phyloP scores from a whole-genome alignment of 2,113 vertebrate genomes.

The Cichladusa arquata region DNA sequence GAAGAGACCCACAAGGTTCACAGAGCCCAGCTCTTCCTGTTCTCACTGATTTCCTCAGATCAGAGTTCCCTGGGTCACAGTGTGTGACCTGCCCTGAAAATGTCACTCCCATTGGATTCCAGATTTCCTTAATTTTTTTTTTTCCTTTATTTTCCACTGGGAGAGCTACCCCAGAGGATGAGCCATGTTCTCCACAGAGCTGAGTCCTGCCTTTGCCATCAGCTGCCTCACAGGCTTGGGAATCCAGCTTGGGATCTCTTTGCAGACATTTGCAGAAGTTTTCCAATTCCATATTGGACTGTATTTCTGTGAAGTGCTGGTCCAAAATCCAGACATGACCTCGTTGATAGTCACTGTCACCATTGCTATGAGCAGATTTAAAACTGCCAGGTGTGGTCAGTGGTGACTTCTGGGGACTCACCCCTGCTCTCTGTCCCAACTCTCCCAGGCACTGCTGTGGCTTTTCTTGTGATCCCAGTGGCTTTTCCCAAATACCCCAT shows the following conservation, averaged over 20 bases:
- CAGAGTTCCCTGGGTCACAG: background rate
- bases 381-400: background rate
- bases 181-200: background rate
- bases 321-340: background rate
- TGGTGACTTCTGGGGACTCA: background rate
- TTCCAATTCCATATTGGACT: background rate
- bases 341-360: background rate
- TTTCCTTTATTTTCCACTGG: background rate
- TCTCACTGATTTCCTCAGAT: background rate
- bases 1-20: background rate
- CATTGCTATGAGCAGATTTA: background rate
- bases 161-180: background rate
- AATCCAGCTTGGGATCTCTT: background rate
- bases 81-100: background rate
- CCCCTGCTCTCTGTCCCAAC: background rate
- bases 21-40: accelerated
- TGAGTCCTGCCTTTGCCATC: background rate
- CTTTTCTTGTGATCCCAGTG: background rate
- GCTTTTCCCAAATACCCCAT: background rate
- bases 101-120: accelerated
- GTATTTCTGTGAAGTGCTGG: background rate
- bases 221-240: background rate
- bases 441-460: accelerated
- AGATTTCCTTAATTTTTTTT: no score
- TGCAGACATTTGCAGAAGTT: background rate